Evolutionary conservation across 1,140 invertebrate genomes (phyloP).

Genomic region (Centruroides sculpturatus): DNA sequence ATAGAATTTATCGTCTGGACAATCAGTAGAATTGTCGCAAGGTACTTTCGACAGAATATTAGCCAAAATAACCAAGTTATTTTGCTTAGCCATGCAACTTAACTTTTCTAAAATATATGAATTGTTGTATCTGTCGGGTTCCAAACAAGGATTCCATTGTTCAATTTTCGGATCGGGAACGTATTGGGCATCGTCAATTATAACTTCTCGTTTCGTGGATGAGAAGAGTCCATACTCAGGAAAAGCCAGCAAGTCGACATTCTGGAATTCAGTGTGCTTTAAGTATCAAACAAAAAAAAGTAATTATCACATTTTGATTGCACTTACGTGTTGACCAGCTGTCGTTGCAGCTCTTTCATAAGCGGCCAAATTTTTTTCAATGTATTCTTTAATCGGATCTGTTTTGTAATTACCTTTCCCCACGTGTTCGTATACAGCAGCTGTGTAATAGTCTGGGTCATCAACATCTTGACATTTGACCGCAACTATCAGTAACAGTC

Average conservation of each 20-base stretch:
- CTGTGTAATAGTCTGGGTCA: too few species aligned
- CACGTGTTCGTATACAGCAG: too few species aligned
- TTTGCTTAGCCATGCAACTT: conserved; percentile 39
- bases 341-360: too few species aligned
- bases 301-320: too few species aligned
- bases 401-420: too few species aligned
- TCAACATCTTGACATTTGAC: too few species aligned
- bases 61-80: conserved; percentile 31
- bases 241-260: conserved; percentile 63
- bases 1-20: conserved; percentile 17
- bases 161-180: conserved; percentile 3
- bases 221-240: conserved; percentile 41
- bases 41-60: conserved; percentile 38
- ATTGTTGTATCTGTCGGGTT: neutral
- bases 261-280: conserved; percentile 26
- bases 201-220: neutral
- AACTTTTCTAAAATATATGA: conserved; percentile 23
- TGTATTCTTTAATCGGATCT: too few species aligned
- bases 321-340: too few species aligned
- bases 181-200: neutral
- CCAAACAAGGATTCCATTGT: neutral
- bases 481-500: too few species aligned
- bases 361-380: too few species aligned
- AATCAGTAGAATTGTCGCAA: conserved; percentile 27
- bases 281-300: too few species aligned